Percentiles rank a stretch among this genome's conserved stretches.
These are phyloP conservation scores for Catharus fuscescens DNA, from an alignment of 2,113 vertebrate species.

Conservation along the genomic window DNA sequence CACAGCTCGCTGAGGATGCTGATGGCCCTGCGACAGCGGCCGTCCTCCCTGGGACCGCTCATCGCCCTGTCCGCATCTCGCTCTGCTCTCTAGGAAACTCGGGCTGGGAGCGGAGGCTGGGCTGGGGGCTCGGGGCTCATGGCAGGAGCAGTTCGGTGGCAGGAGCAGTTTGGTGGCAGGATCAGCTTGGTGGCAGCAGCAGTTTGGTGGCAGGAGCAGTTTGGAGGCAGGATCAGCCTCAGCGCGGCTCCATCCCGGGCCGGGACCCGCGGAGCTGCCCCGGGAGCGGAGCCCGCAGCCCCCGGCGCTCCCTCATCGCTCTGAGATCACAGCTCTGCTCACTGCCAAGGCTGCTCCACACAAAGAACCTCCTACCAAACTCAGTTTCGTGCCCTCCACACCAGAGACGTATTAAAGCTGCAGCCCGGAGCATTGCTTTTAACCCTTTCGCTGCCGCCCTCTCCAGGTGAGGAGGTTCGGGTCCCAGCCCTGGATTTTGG, in stretches of 20 bases:
- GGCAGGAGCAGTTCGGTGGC: no score
- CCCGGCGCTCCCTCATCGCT: constrained; percentile 8
- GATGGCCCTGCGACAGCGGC: constrained; percentile 69
- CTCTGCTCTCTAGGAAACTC: background rate
- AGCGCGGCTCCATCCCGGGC: background rate
- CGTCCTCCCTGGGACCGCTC: constrained; percentile 60
- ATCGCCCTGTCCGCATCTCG: constrained; percentile 69
- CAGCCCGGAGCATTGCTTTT: constrained; percentile 38
- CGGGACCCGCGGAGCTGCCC: background rate
- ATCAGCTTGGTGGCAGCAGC: background rate
- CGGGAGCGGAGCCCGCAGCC: background rate
- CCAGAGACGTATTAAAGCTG: constrained; percentile 35
- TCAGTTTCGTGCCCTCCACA: constrained; percentile 52
- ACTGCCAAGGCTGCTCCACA: constrained; percentile 67
- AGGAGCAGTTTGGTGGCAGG: no score
- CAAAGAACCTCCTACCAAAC: constrained; percentile 70
- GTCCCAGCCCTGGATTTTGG: background rate
- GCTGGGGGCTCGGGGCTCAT: background rate
- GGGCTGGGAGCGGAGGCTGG: background rate
- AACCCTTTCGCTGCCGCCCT: constrained; percentile 11
- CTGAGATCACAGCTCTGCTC: constrained; percentile 48
- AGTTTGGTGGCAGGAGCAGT: background rate
- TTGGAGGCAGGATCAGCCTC: background rate
- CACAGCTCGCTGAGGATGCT: constrained; percentile 71
- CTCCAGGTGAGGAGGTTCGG: background rate